A percentile compares a stretch with the other conserved stretches of the same genome.
phyloP scores from a whole-genome alignment of 2,888 invertebrate species.

The Hemistola chrysoprasaria region DNA sequence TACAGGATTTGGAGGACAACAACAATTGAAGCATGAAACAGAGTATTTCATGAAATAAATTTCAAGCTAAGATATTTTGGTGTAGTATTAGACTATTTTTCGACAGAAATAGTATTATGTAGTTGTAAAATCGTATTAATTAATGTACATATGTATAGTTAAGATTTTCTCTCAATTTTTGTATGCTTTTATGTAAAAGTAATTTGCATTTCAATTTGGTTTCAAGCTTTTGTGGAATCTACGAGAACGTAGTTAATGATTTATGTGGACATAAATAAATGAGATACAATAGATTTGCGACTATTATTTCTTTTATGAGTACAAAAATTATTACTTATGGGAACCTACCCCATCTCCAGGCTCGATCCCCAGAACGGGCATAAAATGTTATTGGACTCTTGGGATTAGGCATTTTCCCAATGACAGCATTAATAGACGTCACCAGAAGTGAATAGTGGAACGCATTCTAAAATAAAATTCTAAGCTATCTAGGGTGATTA shows the following conservation, averaged over 20 bases:
- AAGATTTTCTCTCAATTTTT: constrained; percentile 1
- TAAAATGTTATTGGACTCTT: too few relatives aligned
- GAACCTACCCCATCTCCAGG: too few relatives aligned
- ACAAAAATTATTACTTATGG: too few relatives aligned
- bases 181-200: constrained; percentile 2
- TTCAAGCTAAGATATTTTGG: constrained; percentile 9
- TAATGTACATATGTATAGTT: constrained; percentile 5
- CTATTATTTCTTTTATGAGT: too few relatives aligned
- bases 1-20: constrained; percentile 32
- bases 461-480: too few relatives aligned
- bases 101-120: constrained; percentile 2
- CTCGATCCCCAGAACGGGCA: too few relatives aligned
- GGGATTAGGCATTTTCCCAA: too few relatives aligned
- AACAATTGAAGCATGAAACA: constrained; percentile 7
- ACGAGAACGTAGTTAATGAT: constrained; percentile 4
- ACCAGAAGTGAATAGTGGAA: too few relatives aligned
- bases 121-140: background rate
- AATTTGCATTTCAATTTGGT: constrained; percentile 8
- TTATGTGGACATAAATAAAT: constrained; percentile 6
- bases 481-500: too few relatives aligned
- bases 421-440: too few relatives aligned
- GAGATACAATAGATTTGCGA: background rate
- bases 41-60: constrained; percentile 3
- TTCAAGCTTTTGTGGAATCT: constrained; percentile 7
- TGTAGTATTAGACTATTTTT: constrained; percentile 4